Conservation (phyloP, 2,797 vertebrate genomes). For the Agapornis canus region DNA sequence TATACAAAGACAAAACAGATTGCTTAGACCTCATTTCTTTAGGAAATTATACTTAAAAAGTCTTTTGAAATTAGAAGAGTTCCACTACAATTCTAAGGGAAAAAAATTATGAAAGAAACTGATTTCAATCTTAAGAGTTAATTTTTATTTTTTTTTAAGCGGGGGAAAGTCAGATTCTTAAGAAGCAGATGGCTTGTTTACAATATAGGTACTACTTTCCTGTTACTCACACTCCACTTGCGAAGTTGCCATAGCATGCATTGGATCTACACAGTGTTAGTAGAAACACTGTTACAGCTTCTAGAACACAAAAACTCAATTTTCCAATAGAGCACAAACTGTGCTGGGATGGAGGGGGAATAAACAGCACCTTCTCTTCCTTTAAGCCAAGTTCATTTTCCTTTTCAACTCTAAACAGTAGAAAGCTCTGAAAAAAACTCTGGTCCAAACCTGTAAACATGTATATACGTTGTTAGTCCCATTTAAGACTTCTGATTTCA, state of each 20-base stretch:
- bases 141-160: neutral
- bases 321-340: neutral
- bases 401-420: neutral
- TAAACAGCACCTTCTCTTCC: neutral
- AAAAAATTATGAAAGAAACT: neutral
- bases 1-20: neutral
- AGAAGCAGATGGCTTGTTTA: neutral
- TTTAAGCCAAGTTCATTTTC: neutral
- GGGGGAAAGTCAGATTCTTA: neutral
- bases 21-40: neutral
- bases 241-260: neutral
- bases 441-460: neutral
- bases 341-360: neutral
- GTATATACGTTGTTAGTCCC: neutral
- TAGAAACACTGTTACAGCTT: neutral
- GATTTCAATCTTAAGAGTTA: neutral
- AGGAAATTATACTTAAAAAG: neutral
- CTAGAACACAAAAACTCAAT: conserved; percentile 13
- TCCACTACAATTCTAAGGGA: neutral
- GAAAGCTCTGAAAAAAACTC: neutral
- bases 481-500: neutral
- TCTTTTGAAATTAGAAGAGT: neutral
- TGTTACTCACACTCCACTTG: conserved; percentile 40
- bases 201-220: neutral
- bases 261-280: neutral